These are phyloP conservation scores for Julus scanicus DNA, from an alignment of 2,888 invertebrate species.

Conservation along the genomic window DNA sequence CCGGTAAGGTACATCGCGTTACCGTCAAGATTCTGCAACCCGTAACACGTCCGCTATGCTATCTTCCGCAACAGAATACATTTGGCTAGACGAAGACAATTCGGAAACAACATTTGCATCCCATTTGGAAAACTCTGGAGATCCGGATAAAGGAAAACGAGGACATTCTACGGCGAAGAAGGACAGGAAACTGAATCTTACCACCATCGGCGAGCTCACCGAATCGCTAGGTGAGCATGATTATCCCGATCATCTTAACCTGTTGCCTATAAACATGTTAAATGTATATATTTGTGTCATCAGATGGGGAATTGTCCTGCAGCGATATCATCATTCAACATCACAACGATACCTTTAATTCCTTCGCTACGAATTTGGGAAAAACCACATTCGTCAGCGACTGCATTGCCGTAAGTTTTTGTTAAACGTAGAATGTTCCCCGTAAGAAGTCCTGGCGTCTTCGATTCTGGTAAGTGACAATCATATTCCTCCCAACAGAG, in stretches of 20 bases:
- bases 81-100: slow-evolving; percentile 24
- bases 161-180: background rate
- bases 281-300: background rate
- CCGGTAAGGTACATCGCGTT: background rate
- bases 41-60: background rate
- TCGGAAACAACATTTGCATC: background rate
- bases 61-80: background rate
- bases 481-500: background rate
- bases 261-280: background rate
- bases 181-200: background rate
- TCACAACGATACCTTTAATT: background rate
- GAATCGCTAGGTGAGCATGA: background rate
- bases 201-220: slow-evolving; percentile 1
- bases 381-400: slow-evolving; percentile 19
- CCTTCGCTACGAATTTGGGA: background rate
- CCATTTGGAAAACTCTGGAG: background rate
- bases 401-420: slow-evolving; percentile 3
- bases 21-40: background rate
- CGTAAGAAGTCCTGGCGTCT: no score
- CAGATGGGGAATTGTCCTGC: background rate
- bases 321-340: background rate
- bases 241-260: background rate
- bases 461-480: background rate
- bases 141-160: background rate
- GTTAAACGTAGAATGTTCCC: no score